Percentiles rank a stretch among this genome's conserved stretches.
phyloP scores from a whole-genome alignment of 2,797 vertebrate species.

The Bradypus variegatus region DNA sequence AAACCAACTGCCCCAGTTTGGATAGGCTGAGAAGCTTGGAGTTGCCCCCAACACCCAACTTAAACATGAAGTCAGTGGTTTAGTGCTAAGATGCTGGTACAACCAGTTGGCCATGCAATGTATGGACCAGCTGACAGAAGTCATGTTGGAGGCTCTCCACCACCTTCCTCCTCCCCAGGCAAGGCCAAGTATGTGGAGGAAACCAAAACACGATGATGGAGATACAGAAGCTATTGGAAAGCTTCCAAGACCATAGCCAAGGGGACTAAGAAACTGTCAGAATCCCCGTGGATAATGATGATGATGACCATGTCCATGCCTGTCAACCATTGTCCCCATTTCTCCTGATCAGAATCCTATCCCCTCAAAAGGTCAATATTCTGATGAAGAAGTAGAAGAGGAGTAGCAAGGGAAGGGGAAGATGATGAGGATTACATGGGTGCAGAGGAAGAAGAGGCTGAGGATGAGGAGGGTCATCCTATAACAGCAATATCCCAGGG shows the following conservation, averaged over 20 bases:
- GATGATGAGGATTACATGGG: conserved; percentile 84
- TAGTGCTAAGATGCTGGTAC: conserved; percentile 88
- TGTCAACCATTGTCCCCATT: conserved; percentile 86
- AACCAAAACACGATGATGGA: conserved; percentile 78
- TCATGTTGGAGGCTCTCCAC: conserved; percentile 81
- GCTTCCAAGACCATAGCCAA: conserved; percentile 85
- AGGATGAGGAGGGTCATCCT: conserved; percentile 79
- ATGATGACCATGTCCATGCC: conserved; percentile 76
- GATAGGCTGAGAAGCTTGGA: conserved; percentile 85
- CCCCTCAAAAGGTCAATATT: conserved; percentile 83
- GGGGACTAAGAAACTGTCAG: conserved; percentile 88
- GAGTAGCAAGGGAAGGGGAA: conserved; percentile 82
- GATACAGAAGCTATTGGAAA: conserved; percentile 89
- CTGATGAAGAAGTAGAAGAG: conserved; percentile 83
- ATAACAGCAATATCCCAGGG: conserved; percentile 82
- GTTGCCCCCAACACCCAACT: neutral
- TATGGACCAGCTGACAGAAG: conserved; percentile 83
- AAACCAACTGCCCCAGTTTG: conserved; percentile 85
- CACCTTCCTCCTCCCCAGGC: conserved; percentile 82
- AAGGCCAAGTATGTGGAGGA: conserved; percentile 76
- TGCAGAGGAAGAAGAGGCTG: conserved; percentile 76
- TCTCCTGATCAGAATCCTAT: conserved; percentile 86
- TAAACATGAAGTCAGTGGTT: conserved; percentile 82
- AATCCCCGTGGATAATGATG: conserved; percentile 88
- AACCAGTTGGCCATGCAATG: conserved; percentile 83